These are phyloP conservation scores for Triops cancriformis DNA, from an alignment of 1,140 invertebrate species.

Conservation along the genomic window DNA sequence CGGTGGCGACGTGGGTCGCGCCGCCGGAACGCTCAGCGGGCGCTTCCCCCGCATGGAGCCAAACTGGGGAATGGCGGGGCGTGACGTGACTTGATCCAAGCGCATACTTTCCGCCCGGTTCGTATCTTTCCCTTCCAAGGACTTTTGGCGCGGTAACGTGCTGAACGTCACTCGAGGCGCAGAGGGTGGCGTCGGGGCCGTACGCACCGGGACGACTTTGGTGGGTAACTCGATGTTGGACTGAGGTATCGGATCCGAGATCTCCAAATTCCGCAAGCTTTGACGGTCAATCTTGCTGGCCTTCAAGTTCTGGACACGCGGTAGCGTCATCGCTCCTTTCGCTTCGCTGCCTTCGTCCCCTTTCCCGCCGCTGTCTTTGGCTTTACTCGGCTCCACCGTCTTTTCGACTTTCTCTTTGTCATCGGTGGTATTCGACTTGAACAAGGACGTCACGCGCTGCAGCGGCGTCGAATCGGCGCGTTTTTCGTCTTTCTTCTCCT, in stretches of 20 bases:
- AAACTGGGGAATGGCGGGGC: constrained; percentile 54
- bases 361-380: constrained; percentile 24
- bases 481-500: background rate
- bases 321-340: constrained; percentile 38
- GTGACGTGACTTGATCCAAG: constrained; percentile 43
- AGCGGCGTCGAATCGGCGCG: constrained; percentile 1
- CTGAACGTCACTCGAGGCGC: constrained; percentile 18
- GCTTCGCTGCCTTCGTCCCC: constrained; percentile 38
- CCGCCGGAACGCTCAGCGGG: constrained; percentile 57
- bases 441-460: constrained; percentile 18
- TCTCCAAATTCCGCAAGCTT: constrained; percentile 61
- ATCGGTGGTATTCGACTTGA: constrained; percentile 17
- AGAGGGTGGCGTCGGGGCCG: constrained; percentile 32
- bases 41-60: constrained; percentile 65
- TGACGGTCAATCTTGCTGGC: constrained; percentile 57
- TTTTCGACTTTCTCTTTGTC: background rate
- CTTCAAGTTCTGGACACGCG: constrained; percentile 48
- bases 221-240: constrained; percentile 52
- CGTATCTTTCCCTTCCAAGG: background rate
- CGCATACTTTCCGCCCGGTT: constrained; percentile 69
- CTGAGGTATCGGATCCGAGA: constrained; percentile 68
- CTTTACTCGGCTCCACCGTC: background rate
- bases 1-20: constrained; percentile 52
- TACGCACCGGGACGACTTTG: constrained; percentile 46
- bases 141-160: constrained; percentile 21